Base-by-base conservation (phyloP, 2,888 invertebrate genomes). In the Pyrocoelia pectoralis region DNA sequence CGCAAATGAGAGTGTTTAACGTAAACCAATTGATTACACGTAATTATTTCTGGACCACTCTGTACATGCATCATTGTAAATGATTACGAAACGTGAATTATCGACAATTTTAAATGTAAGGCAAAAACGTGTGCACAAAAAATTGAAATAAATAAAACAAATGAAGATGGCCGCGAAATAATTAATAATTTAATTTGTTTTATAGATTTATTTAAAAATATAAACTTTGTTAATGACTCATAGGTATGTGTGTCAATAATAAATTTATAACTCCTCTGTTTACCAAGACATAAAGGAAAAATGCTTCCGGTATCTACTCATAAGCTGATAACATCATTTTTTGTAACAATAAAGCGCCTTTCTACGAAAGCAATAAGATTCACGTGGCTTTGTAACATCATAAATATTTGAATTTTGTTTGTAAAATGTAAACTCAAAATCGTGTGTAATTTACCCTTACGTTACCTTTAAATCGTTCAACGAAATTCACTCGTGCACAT, bases 401-500 rank as follows among this genome's bases (percentile, higher is more conserved):
- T n/a, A n/a, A n/a, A n/a, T n/a, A n/a, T 17, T n/a, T 15, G 46
- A 8, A 17, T 17, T 46, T 46, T 10, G 14, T 17, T 46, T 46
- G 2, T n/a, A 1, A 46, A 46, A 17, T 17, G 46, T 46, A 46
- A 46, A 46, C 46, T 46, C 17, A 46, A 18, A 17, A 46, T 46
- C 46, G 14, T 17, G 15, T 46, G n/a, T 18, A 43, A 13, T 15
- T 46, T 46, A 46, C 46, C 46, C 15, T 46, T 41, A 24, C 24
- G 2, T 46, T 17, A 10, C n/a, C n/a, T 6, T 46, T 17, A 46
- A 17, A 8, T 17, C 15, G 5, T 46, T 18, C 10, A n/a, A 24
- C 24, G n/a, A 14, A 46, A 18, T 17, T 46, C 9, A 18, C 46
- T 5, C 10, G 15, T 8, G n/a, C 46, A 46, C 46, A 17, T 46